Base-by-base conservation (phyloP, 2,888 invertebrate species). In the Eupithecia pulchellata region DNA sequence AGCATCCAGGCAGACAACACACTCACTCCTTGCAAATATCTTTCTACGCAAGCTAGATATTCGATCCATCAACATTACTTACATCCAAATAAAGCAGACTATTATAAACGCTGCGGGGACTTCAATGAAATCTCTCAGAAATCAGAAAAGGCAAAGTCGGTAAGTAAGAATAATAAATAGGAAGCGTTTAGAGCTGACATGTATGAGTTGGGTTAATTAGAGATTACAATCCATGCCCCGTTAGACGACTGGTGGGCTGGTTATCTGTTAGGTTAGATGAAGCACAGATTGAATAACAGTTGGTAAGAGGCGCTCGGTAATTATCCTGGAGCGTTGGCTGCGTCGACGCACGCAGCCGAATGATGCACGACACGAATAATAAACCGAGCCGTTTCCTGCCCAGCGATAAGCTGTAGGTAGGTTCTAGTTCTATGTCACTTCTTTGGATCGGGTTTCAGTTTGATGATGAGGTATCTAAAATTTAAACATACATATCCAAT, bases 331-430 rank as follows among this genome's bases (percentile, higher is more conserved):
- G 84, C 81, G 81, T 82, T 85, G 84, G 84, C 84, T 83, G 82
- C 84, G 86, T 81, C 77, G 83, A 85, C 86, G 84, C 86, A 87
- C 90, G 89, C 92, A 88, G 89, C 86, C 89, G 82, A 85, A 86
- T 86, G 89, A 89, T 89, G 91, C 93, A 91, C 93, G 93, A 91
- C 92, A 91, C 90, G 93, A 93, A 94, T 94, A 94, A 92, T 92
- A 94, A 94, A 93, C 90, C 90, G 84, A 91, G 89, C 90, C 89
- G 93, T 91, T 94, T 94, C 93, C 93, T 93, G 93, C 84, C 90
- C 81, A 82, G 85, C 91, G 93, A 92, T 93, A 93, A 92, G 90
- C 90, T 87, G 11, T 52, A 25, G 2, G 14, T 36, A 39, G 0
- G 11, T 29, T 32, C 32, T 60, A 84, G 65, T 30, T 52, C 55